Evolutionary conservation across 2,888 invertebrate species (phyloP).

Genomic region (Lordiphosa fenestrarum): DNA sequence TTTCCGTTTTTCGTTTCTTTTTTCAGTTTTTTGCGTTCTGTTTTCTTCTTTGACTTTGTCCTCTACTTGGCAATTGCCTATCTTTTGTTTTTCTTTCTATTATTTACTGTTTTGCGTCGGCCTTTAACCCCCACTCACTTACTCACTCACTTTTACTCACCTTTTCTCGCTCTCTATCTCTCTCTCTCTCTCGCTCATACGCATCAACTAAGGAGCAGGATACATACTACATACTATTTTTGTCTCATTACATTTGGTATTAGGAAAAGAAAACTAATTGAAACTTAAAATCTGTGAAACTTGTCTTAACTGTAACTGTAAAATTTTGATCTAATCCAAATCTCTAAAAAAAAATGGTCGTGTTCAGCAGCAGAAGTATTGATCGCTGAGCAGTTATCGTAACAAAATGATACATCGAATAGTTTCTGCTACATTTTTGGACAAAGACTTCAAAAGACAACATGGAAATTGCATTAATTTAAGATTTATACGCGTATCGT

Average conservation of each 20-base stretch:
- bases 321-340: background rate
- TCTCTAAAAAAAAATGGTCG: background rate
- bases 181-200: background rate
- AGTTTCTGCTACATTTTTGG: too few species aligned
- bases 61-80: constrained; percentile 20
- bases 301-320: too few species aligned
- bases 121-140: constrained; percentile 27
- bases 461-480: too few species aligned
- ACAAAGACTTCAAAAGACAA: too few species aligned
- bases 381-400: too few species aligned
- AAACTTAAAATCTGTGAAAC: too few species aligned
- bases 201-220: constrained; percentile 8
- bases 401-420: too few species aligned
- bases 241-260: too few species aligned
- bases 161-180: background rate
- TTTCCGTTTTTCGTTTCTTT: constrained; percentile 33
- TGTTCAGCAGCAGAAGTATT: too few species aligned
- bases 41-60: constrained; percentile 21
- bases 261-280: too few species aligned
- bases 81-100: constrained; percentile 15
- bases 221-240: background rate
- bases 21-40: constrained; percentile 13
- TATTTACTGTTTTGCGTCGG: constrained; percentile 30
- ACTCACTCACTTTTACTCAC: constrained; percentile 5
- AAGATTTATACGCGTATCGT: too few species aligned